These are phyloP conservation scores for Bothrops alternatus DNA, from an alignment of 2,797 vertebrate genomes.

Conservation along the genomic window DNA sequence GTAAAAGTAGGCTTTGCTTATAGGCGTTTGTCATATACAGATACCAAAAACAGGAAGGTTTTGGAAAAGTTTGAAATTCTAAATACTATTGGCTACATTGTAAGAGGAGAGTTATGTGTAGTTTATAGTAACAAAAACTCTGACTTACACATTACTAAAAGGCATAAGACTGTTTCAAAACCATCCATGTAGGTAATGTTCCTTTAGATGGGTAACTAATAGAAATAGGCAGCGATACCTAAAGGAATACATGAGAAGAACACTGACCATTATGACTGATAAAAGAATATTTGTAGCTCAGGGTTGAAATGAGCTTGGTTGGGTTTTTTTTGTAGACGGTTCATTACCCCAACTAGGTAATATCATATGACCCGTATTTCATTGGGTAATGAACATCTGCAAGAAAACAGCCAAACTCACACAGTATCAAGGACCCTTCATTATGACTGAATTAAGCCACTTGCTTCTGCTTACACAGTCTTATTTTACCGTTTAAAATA, in stretches of 20 bases:
- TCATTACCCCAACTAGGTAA: background rate
- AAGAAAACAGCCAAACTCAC: background rate
- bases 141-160: background rate
- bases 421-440: background rate
- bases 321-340: background rate
- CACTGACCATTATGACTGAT: background rate
- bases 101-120: background rate
- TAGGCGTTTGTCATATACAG: background rate
- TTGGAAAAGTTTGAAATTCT: background rate
- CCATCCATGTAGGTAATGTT: background rate
- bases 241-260: background rate
- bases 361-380: background rate
- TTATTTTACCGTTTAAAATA: background rate
- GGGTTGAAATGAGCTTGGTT: background rate
- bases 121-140: background rate
- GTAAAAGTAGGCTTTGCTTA: background rate
- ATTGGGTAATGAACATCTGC: background rate
- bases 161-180: background rate
- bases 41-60: background rate
- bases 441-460: background rate
- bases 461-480: background rate
- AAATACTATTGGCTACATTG: background rate
- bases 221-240: background rate
- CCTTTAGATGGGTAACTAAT: background rate
- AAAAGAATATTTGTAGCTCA: background rate